phyloP scores from a whole-genome alignment of 2,797 vertebrate genomes.

The Leuciscus waleckii region DNA sequence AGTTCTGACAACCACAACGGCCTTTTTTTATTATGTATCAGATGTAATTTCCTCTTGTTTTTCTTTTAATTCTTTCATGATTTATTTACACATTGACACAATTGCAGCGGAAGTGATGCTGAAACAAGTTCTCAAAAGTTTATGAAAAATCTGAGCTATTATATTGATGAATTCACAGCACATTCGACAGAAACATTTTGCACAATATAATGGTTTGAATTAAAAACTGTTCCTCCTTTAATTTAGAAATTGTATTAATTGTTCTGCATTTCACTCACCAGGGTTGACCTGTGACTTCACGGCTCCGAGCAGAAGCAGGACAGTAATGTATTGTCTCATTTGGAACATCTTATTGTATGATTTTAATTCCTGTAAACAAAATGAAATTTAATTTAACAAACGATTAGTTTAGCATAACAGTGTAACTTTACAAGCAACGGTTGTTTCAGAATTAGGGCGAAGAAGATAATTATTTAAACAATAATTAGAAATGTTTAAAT shows the following conservation, averaged over 20 bases:
- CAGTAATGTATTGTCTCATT: conserved; percentile 53
- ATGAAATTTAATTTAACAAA: conserved; percentile 6
- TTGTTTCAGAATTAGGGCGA: not conserved
- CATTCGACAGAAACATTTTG: not conserved
- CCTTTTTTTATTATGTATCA: not conserved
- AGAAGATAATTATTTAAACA: not conserved
- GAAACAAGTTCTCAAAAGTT: not conserved
- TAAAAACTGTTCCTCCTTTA: not conserved
- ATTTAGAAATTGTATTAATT: not conserved
- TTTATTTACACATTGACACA: not conserved
- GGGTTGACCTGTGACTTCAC: conserved; percentile 79
- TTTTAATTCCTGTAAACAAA: conserved; percentile 54
- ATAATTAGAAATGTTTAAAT: not conserved
- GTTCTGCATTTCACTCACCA: conserved; percentile 65
- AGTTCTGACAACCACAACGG: not conserved
- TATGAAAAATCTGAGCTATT: not conserved
- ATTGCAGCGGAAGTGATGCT: not conserved
- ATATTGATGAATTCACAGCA: not conserved
- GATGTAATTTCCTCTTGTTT: not conserved
- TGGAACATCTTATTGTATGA: conserved; percentile 59
- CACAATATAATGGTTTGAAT: not conserved
- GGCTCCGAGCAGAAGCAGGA: conserved; percentile 66
- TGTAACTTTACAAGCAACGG: not conserved
- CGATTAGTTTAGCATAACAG: not conserved
- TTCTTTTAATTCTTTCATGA: not conserved